Conservation (phyloP, 2,113 vertebrate genomes). For the Parus major region DNA sequence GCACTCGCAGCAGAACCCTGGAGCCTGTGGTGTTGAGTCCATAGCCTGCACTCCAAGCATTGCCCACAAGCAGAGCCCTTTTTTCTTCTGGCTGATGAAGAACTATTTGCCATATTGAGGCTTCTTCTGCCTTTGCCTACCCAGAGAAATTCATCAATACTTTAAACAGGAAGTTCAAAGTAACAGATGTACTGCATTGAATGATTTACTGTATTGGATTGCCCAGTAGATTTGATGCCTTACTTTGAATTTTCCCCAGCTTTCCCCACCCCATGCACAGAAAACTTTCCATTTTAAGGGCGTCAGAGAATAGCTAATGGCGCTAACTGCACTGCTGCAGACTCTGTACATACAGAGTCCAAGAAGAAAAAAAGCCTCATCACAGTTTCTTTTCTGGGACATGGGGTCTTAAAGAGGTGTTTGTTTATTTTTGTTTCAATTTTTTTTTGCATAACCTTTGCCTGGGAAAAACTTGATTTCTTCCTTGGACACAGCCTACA, state of each 20-base stretch:
- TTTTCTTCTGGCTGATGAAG: constrained; percentile 47
- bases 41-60: constrained; percentile 57
- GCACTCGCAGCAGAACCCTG: constrained; percentile 55
- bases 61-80: constrained; percentile 27
- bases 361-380: neutral
- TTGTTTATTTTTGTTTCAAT: neutral
- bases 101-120: constrained; percentile 62
- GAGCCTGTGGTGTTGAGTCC: constrained; percentile 46
- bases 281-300: neutral
- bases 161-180: neutral
- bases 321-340: neutral
- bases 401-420: neutral
- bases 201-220: neutral
- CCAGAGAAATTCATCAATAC: neutral
- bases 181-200: neutral
- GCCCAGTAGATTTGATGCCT: neutral
- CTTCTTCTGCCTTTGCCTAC: neutral
- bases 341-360: neutral
- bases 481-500: neutral
- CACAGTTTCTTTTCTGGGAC: neutral
- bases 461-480: neutral
- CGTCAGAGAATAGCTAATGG: neutral
- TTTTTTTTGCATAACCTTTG: neutral
- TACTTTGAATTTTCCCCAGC: neutral
- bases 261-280: fast-evolving